Percentiles rank a stretch among this genome's conserved stretches.
Evolutionary conservation across 2,797 vertebrate genomes (phyloP).

Genomic region (Microchirus variegatus): DNA sequence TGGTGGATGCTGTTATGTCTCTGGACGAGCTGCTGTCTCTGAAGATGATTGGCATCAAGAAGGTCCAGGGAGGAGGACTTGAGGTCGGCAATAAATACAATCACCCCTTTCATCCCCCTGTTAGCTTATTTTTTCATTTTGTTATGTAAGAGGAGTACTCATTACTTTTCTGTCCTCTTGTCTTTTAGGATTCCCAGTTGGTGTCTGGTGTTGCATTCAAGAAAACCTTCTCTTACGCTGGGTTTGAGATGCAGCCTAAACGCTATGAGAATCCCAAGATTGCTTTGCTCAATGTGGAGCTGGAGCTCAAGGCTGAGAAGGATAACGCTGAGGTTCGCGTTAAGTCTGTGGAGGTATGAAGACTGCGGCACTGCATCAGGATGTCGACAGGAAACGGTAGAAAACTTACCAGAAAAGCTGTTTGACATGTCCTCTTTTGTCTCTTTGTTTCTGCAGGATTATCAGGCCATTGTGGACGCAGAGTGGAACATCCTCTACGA

Average conservation of each 20-base stretch:
- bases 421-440: neutral
- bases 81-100: constrained; percentile 78
- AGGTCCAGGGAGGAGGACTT: constrained; percentile 94
- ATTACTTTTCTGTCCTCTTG: neutral
- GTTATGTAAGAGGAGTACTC: neutral
- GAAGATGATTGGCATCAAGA: constrained; percentile 99
- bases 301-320: constrained; percentile 97
- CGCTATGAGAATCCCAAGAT: constrained; percentile 90
- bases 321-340: constrained; percentile 96
- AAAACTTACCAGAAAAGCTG: neutral
- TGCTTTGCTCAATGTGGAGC: constrained; percentile 93
- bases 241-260: constrained; percentile 99
- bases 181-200: constrained; percentile 89
- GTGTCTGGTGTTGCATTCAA: constrained; percentile 96
- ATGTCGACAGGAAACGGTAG: neutral
- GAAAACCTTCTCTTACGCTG: constrained; percentile 98
- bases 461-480: constrained; percentile 97
- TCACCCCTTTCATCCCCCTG: no score
- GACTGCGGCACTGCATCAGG: fast-evolving
- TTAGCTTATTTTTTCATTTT: neutral
- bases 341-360: constrained; percentile 87
- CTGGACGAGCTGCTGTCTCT: constrained; percentile 93
- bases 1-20: constrained; percentile 94
- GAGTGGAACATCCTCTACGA: constrained; percentile 99
- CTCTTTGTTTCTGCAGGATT: constrained; percentile 82